phyloP scores from a whole-genome alignment of 1,140 invertebrate genomes.

The Drosophila bocki region DNA sequence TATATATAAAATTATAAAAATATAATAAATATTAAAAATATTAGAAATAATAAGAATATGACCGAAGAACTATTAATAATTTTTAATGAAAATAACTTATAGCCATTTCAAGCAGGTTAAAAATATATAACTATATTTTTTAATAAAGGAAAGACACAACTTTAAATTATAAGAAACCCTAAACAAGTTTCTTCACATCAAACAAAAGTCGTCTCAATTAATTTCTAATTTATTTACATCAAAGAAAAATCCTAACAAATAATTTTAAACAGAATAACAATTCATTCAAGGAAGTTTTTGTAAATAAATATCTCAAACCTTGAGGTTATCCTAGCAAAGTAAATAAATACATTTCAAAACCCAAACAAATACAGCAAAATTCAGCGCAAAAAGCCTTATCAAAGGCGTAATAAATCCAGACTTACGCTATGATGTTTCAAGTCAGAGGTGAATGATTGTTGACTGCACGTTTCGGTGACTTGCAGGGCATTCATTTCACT shows the following conservation, averaged over 20 bases:
- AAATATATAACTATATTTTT: not conserved
- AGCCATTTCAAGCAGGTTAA: not conserved
- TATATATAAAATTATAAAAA: too few relatives aligned
- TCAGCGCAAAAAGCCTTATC: not conserved
- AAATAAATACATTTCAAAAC: not conserved
- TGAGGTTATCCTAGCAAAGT: not conserved
- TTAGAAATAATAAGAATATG: too few relatives aligned
- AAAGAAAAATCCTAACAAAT: not conserved
- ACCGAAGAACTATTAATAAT: not conserved
- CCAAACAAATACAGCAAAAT: not conserved
- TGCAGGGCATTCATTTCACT: slow-evolving; percentile 18
- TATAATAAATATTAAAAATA: too few relatives aligned
- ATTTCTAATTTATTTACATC: not conserved
- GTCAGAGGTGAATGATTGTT: slow-evolving; percentile 16
- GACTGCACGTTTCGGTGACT: slow-evolving; percentile 19
- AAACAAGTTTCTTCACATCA: not conserved
- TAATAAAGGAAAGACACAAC: not conserved
- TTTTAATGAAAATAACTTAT: not conserved
- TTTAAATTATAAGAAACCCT: not conserved
- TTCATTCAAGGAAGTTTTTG: not conserved
- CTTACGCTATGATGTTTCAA: not conserved
- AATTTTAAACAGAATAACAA: not conserved
- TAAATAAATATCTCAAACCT: not conserved
- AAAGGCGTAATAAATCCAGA: slow-evolving; percentile 4
- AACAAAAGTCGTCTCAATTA: not conserved